phyloP scores from a whole-genome alignment of 2,797 vertebrate species.

The Eutrigla gurnardus region DNA sequence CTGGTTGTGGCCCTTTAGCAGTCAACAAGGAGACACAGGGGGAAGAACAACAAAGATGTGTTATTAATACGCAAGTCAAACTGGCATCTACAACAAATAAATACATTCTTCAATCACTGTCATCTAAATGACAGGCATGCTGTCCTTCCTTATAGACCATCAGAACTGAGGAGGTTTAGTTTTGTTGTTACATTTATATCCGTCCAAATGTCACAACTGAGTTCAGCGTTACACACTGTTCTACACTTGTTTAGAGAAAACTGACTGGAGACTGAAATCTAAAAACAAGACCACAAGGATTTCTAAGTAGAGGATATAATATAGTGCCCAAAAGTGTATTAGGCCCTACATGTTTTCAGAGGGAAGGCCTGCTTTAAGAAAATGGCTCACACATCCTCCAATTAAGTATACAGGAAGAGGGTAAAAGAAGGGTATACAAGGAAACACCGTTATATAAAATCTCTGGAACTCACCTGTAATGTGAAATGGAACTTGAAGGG shows the following conservation, averaged over 20 bases:
- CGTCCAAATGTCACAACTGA: background rate
- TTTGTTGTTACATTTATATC: background rate
- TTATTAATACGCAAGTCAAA: background rate
- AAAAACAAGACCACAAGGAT: background rate
- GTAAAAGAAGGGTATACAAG: slow-evolving; percentile 50
- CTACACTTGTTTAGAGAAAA: background rate
- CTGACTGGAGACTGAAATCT: slow-evolving; percentile 17
- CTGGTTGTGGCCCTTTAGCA: slow-evolving; percentile 87
- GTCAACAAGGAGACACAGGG: background rate
- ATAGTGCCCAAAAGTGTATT: background rate
- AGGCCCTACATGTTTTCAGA: background rate
- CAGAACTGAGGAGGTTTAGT: background rate
- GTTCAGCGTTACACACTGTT: background rate
- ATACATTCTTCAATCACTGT: background rate
- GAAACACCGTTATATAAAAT: slow-evolving; percentile 33
- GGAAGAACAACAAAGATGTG: background rate
- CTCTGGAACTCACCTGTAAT: slow-evolving; percentile 83
- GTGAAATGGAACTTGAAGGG: slow-evolving; percentile 97
- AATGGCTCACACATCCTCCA: background rate
- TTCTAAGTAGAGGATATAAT: background rate
- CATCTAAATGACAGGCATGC: background rate
- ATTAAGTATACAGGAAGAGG: slow-evolving; percentile 46
- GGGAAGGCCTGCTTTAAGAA: slow-evolving; percentile 19
- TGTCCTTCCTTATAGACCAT: background rate
- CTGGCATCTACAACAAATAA: background rate